Percentiles rank a stretch among this genome's conserved stretches.
Conservation (phyloP, 2,113 vertebrate genomes). For the Cheirogaleus medius region DNA sequence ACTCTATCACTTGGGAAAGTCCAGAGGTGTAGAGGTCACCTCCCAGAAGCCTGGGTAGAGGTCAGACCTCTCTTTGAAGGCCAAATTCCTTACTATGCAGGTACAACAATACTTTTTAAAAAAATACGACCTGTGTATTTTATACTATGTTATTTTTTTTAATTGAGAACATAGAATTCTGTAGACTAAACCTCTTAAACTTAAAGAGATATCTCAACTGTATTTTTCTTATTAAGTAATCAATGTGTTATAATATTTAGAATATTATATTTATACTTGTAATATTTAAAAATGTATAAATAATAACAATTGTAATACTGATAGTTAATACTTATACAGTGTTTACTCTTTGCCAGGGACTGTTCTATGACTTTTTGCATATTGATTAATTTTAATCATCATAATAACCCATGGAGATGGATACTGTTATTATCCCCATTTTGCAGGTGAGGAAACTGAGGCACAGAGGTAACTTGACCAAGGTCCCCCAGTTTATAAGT, state of each 20-base stretch:
- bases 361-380: neutral
- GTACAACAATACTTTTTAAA: neutral
- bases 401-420: neutral
- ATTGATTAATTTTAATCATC: neutral
- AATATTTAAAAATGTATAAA: neutral
- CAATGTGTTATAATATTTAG: neutral
- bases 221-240: neutral
- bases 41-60: neutral
- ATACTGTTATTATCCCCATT: neutral
- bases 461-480: neutral
- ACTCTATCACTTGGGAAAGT: neutral
- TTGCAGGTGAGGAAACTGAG: conserved; percentile 22
- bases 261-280: no score
- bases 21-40: neutral
- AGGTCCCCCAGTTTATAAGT: neutral
- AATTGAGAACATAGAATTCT: neutral
- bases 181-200: neutral
- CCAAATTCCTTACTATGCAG: neutral
- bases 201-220: neutral
- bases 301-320: neutral
- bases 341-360: neutral
- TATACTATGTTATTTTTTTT: neutral
- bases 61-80: neutral
- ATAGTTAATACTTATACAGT: neutral
- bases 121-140: neutral